These are phyloP conservation scores for Andrena cerasifolii DNA, from an alignment of 1,140 invertebrate species.

Conservation along the genomic window DNA sequence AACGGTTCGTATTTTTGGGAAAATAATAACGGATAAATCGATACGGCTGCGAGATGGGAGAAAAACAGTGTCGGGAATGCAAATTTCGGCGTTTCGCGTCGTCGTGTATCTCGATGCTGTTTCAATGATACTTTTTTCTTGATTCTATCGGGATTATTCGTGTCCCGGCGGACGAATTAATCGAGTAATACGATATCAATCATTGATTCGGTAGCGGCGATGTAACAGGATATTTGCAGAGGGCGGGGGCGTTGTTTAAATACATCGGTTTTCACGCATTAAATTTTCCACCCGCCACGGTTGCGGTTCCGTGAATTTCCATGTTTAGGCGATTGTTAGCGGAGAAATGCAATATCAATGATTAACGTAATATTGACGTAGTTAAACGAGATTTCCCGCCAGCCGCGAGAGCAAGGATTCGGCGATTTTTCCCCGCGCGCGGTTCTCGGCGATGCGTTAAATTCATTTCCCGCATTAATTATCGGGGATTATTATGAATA, in stretches of 20 bases:
- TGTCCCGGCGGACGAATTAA: conserved; percentile 3
- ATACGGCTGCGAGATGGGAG: no score
- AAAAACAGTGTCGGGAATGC: no score
- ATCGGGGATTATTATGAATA: background rate
- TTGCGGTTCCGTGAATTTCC: background rate
- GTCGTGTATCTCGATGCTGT: background rate
- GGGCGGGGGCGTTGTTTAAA: background rate
- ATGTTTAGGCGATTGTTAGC: conserved; percentile 11
- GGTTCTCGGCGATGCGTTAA: background rate
- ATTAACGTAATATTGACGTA: background rate
- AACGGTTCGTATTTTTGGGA: background rate
- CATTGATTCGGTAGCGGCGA: background rate
- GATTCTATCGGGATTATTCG: background rate
- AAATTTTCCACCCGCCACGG: background rate
- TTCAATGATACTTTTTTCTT: background rate
- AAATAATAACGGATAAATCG: no score
- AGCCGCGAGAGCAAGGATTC: background rate
- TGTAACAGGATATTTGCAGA: conserved; percentile 12
- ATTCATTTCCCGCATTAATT: conserved; percentile 2
- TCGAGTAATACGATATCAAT: conserved; percentile 26
- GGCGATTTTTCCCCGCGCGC: background rate
- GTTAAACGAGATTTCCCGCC: background rate
- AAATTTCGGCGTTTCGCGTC: background rate
- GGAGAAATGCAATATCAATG: background rate
- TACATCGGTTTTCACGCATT: background rate